Evolutionary conservation across 1,140 invertebrate species (phyloP), one percentile per base, ranked within the genome.

Genomic region (Thaumetopoea pityocampa): DNA sequence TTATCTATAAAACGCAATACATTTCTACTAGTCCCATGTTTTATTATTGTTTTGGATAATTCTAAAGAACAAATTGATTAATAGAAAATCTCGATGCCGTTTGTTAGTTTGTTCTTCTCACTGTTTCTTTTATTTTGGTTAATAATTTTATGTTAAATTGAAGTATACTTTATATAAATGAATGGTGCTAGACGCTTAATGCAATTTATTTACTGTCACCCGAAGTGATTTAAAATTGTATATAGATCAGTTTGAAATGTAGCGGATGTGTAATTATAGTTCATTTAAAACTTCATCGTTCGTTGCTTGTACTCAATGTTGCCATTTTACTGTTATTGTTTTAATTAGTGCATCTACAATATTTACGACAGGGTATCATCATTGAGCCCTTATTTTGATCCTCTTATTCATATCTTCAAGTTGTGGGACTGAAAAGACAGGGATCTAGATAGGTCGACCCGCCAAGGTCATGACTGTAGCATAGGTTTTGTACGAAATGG

Each of bases 141-240:
- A 61, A 73, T 77, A 77, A 77, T 79, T 65, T 79, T 72, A 74
- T 78, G 68, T 78, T 77, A 49, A 40, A 48, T 67, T 62, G 51
- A 64, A 68, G 63, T 71, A 71, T 79, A 73, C 62, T 47, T 71
- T 77, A n/a, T 58, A 67, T 70, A 70, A 69, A 52, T 51, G 64
- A 83, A 81, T 83, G 79, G 79, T 83, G 79, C 79, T 83, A 83
- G 74, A 73, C 55, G 74, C 73, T 83, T 68, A 36, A 68, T 65
- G 67, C 59, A 60, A 51, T 51, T 62, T 53, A 49, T 69, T 73
- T 69, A 58, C 37, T 51, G 71, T 78, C 78, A 42, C 52, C 51
- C 48, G 48, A 69, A 74, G 57, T 59, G 67, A 19, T 2, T 35
- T 44, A 44, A 69, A 58, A 52, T 56, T 79, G 70, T 80, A 76